These are phyloP conservation scores for Clarias fuscus DNA, from an alignment of 2,797 vertebrate species.

Conservation along the genomic window DNA sequence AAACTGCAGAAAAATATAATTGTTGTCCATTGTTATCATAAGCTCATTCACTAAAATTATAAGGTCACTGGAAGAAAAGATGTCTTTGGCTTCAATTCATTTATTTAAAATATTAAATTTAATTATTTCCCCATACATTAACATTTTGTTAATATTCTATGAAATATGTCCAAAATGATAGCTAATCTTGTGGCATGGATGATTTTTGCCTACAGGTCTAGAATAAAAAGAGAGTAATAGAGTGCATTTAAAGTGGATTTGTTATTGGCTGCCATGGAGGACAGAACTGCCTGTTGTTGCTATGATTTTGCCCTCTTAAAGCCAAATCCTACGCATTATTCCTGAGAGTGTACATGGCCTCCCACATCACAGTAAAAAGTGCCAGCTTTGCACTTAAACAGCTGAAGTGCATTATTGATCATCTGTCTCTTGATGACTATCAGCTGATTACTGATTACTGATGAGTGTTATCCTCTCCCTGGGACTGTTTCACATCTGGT, in stretches of 20 bases:
- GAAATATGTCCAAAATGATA: not conserved
- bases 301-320: constrained; percentile 20
- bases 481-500: constrained; percentile 19
- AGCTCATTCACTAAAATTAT: not conserved
- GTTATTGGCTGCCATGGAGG: not conserved
- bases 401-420: constrained; percentile 16
- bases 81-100: not conserved
- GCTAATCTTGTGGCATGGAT: not conserved
- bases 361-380: constrained; percentile 7
- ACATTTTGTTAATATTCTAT: not conserved
- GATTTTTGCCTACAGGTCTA: not conserved
- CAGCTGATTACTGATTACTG: not conserved
- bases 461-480: not conserved
- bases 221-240: not conserved
- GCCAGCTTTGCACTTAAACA: not conserved
- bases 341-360: constrained; percentile 5
- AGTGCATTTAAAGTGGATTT: not conserved
- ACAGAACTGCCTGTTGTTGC: constrained; percentile 23
- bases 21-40: not conserved
- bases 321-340: constrained; percentile 32
- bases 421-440: constrained; percentile 32
- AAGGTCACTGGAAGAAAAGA: not conserved
- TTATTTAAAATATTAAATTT: not conserved
- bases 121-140: not conserved
- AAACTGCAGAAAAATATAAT: no score